These are phyloP conservation scores for Camelus dromedarius DNA, from an alignment of 2,113 vertebrate genomes.

Conservation along the genomic window DNA sequence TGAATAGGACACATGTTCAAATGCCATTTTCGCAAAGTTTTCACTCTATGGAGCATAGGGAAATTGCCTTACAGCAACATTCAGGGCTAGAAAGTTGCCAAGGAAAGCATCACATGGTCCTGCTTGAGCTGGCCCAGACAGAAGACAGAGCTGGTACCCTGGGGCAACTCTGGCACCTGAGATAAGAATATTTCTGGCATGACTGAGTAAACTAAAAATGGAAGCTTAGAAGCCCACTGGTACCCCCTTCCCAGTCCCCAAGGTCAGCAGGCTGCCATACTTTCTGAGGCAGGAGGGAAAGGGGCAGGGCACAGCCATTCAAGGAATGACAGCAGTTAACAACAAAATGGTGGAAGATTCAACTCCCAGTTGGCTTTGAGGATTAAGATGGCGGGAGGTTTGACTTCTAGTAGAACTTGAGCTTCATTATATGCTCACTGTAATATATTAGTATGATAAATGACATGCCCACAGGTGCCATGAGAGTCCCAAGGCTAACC, in stretches of 20 bases:
- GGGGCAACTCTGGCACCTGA: neutral
- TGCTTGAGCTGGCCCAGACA: accelerated
- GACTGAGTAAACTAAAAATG: neutral
- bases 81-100: neutral
- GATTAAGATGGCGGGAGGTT: no score
- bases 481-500: no score
- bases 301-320: no score
- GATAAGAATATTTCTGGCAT: no score
- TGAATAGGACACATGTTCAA: neutral
- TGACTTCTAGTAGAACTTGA: no score
- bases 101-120: neutral
- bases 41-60: neutral
- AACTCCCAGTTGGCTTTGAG: no score
- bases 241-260: neutral
- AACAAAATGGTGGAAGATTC: no score
- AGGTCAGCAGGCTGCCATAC: neutral
- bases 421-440: no score
- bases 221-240: neutral
- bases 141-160: neutral
- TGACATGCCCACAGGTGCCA: no score
- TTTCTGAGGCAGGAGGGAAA: no score
- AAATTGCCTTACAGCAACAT: neutral
- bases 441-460: no score
- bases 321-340: no score
- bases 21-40: neutral